Evolutionary conservation across 2,113 vertebrate species (phyloP).

Genomic region (Paedocypris sp.): DNA sequence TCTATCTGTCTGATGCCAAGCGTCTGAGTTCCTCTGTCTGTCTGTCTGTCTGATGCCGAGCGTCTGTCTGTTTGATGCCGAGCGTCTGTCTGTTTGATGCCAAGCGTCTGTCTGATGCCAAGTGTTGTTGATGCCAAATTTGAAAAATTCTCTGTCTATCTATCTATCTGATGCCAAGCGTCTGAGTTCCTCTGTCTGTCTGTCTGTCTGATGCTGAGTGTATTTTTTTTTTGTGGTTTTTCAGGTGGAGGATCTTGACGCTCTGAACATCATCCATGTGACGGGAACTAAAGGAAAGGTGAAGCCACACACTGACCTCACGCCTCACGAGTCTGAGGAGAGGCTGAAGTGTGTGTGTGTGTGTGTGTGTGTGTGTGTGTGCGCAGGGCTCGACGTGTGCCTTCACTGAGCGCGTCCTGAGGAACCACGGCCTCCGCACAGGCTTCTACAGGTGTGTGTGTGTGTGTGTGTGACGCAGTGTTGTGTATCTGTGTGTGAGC

Average conservation of each 20-base stretch:
- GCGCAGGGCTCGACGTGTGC: conserved; percentile 82
- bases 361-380: not conserved
- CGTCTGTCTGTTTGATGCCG: too few species aligned
- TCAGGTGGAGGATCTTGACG: conserved; percentile 81
- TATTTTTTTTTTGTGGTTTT: not conserved
- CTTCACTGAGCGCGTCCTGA: conserved; percentile 80
- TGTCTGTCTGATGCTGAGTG: not conserved
- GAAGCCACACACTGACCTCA: conserved; percentile 18
- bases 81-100: too few species aligned
- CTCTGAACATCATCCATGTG: conserved; percentile 86
- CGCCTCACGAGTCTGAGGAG: not conserved
- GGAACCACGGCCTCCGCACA: conserved; percentile 77
- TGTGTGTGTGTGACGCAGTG: too few species aligned
- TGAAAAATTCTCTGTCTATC: too few species aligned
- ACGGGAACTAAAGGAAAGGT: conserved; percentile 97
- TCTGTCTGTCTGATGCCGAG: too few species aligned
- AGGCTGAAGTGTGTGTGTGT: not conserved
- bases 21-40: too few species aligned
- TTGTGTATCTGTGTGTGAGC: too few species aligned
- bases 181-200: too few species aligned
- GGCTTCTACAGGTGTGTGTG: conserved; percentile 84
- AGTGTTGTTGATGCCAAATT: too few species aligned
- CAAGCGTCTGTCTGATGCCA: too few species aligned
- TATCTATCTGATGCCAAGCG: too few species aligned
- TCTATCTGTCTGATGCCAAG: too few species aligned